Evolutionary conservation across 1,140 invertebrate genomes (phyloP), one percentile per base, ranked within the genome.

Genomic region (Plutomurus gul): DNA sequence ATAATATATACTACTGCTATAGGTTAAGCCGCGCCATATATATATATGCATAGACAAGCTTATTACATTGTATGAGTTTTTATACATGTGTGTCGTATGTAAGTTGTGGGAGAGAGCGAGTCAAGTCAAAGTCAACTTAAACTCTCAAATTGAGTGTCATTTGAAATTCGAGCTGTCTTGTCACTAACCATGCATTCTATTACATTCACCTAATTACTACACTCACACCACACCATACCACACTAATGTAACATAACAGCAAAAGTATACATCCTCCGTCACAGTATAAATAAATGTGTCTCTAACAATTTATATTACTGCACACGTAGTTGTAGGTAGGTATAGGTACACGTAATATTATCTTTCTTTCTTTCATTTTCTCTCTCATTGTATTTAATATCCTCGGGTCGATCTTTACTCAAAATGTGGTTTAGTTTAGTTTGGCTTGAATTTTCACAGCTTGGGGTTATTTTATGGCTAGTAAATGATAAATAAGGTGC

Each of bases 101-200:
- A 33, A 65, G 27, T 33, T 65, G 22, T 33, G 27, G n/a, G 56
- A 65, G 56, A 65, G 56, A 65, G 18, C 56, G 56, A 65, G 27
- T 65, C 56, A 65, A 65, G 27, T 65, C n/a, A 43, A 65, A 65
- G 56, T 36, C 46, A 75, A 49, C 73, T 75, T 75, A 13, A 75
- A 75, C 73, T 75, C 40, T 49, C 30, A 76, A 76, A 40, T 56
- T 56, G 30, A 47, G 72, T 65, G 36, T 76, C 75, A 40, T 60
- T 33, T 80, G 81, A 80, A 56, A 82, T 82, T 78, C 37, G 78
- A 82, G 65, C 78, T 76, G 36, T 70, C 60, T 75, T 82, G 81
- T 82, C 78, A 80, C 78, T 74, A 80, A 71, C 78, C 76, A 82
- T 82, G 78, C 71, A 82, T 80, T 80, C 78, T 78, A 82, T 82